Conservation (phyloP, 2,113 vertebrate genomes). For the Grammomys dolichurus region DNA sequence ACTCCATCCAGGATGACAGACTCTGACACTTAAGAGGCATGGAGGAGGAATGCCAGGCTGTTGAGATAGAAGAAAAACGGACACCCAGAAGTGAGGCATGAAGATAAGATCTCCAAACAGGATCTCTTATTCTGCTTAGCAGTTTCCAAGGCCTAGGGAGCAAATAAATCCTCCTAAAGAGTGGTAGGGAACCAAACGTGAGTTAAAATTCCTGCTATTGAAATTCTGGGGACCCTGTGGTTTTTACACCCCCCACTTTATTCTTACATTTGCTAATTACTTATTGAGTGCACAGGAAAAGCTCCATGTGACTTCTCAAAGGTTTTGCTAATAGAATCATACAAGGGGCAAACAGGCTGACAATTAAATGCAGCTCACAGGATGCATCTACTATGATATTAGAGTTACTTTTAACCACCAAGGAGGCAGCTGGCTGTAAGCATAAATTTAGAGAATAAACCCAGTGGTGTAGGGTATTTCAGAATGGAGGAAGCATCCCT, state of each 20-base stretch:
- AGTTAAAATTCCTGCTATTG: background rate
- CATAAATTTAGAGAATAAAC: background rate
- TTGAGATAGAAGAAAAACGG: slow-evolving; percentile 37
- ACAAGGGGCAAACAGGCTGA: background rate
- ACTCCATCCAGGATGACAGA: slow-evolving; percentile 47
- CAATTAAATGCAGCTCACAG: background rate
- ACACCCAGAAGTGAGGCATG: background rate
- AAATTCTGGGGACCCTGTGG: background rate
- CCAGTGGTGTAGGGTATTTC: background rate
- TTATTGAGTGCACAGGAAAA: background rate
- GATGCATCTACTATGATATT: background rate
- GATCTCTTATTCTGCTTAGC: background rate
- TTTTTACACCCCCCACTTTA: background rate
- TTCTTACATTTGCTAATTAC: background rate
- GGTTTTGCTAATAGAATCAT: background rate
- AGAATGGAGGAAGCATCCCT: background rate
- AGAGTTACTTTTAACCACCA: background rate
- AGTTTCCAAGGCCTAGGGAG: slow-evolving; percentile 35
- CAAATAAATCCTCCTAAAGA: slow-evolving; percentile 51
- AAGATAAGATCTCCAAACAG: slow-evolving; percentile 80
- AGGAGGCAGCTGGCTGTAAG: background rate
- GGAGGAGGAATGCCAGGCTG: slow-evolving; percentile 49
- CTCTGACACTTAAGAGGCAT: slow-evolving; percentile 35
- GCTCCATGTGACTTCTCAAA: background rate
- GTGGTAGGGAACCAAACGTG: background rate